A percentile compares a stretch with the other conserved stretches of the same genome.
Evolutionary conservation across 30 jellyfish, hydroid and myxozoan species (phyloP).

Genomic region (Turritopsis rubra): DNA sequence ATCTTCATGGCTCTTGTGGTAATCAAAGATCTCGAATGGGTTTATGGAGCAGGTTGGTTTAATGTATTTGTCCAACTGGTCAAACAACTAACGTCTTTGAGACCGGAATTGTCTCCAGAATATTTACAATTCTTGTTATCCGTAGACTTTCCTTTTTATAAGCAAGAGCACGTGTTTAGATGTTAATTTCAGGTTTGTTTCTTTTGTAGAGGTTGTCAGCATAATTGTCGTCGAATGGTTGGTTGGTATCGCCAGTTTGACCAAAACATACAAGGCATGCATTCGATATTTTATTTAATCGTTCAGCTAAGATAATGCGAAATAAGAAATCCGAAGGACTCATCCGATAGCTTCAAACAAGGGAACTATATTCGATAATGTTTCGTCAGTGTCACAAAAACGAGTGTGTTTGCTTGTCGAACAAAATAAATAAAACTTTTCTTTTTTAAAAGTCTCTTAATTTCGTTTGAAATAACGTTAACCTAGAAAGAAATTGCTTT

Average conservation of each 20-base stretch:
- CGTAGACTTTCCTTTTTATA: slow-evolving; percentile 9
- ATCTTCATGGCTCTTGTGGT: slow-evolving; percentile 83
- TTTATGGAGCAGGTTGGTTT: slow-evolving; percentile 71
- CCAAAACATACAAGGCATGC: slow-evolving; percentile 68
- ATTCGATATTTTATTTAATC: too few relatives aligned
- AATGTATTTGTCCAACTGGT: not conserved
- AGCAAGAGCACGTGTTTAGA: too few relatives aligned
- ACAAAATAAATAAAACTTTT: too few relatives aligned
- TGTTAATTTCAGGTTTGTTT: not conserved
- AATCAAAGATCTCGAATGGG: slow-evolving; percentile 77
- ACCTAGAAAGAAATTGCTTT: too few relatives aligned
- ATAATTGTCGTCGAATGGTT: slow-evolving; percentile 57
- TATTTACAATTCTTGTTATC: not conserved
- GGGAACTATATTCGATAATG: too few relatives aligned
- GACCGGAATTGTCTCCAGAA: not conserved
- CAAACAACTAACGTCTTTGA: too few relatives aligned
- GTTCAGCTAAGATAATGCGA: not conserved
- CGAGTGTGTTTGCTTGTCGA: too few relatives aligned
- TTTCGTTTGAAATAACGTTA: too few relatives aligned
- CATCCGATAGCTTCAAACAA: too few relatives aligned
- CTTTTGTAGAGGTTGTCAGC: slow-evolving; percentile 52
- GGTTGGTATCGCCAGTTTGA: slow-evolving; percentile 63
- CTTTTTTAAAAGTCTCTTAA: too few relatives aligned
- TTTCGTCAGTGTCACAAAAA: too few relatives aligned
- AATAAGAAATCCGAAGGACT: too few relatives aligned